Conservation (phyloP, 1,140 invertebrate species). For the Trypoxylus dichotomus region DNA sequence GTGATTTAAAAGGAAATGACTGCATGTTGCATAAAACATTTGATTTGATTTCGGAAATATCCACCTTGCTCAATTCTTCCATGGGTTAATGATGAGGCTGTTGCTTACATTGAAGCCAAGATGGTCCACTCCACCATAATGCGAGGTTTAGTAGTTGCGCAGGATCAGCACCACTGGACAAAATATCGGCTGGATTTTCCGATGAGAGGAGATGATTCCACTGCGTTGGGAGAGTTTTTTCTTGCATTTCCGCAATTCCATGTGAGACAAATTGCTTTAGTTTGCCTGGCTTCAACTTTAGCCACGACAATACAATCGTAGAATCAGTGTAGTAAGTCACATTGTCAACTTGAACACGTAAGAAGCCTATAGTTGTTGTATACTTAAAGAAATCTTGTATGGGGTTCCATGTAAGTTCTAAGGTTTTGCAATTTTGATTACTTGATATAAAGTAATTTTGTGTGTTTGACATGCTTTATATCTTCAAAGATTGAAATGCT, state of each 20-base stretch:
- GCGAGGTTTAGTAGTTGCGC: conserved; percentile 37
- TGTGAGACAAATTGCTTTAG: conserved; percentile 52
- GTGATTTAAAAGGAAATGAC: background rate
- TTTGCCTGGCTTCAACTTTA: conserved; percentile 43
- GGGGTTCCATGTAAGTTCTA: no score
- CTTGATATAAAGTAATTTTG: no score
- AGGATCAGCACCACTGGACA: conserved; percentile 39
- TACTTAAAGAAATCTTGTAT: no score
- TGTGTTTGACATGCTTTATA: no score
- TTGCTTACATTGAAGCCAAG: background rate
- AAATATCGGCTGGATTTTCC: conserved; percentile 54
- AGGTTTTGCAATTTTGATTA: no score
- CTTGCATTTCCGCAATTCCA: conserved; percentile 49
- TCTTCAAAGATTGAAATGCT: no score
- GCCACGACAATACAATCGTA: conserved; percentile 52
- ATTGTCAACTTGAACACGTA: conserved; percentile 38
- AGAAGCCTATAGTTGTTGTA: conserved; percentile 33
- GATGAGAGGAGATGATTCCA: conserved; percentile 53
- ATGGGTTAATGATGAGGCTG: background rate
- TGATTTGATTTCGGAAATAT: no score
- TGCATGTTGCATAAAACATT: background rate
- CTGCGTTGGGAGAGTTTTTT: conserved; percentile 36
- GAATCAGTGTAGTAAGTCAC: conserved; percentile 52
- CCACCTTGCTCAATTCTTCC: no score
- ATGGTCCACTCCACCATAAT: conserved; percentile 48